Percentiles rank a stretch among this genome's conserved stretches.
phyloP scores from a whole-genome alignment of 2,888 invertebrate genomes.

The Resseliella maxima region DNA sequence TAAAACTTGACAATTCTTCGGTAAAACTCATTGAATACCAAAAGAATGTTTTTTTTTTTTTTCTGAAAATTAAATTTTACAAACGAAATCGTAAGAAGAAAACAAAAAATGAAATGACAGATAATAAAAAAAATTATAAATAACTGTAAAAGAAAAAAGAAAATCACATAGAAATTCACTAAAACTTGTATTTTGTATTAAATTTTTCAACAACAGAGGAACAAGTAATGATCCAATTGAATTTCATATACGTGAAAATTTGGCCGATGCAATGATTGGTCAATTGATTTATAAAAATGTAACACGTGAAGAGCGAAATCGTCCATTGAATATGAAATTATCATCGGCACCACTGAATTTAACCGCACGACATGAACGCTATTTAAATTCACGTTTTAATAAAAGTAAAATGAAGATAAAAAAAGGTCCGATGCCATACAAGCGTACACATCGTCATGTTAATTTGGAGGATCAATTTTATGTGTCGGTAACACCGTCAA shows the following conservation, averaged over 20 bases:
- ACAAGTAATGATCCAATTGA: constrained; percentile 77
- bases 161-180: constrained; percentile 63
- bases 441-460: constrained; percentile 53
- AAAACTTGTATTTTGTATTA: constrained; percentile 51
- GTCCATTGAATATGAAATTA: background rate
- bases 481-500: constrained; percentile 57
- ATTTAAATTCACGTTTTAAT: constrained; percentile 52
- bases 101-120: too few species aligned
- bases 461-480: constrained; percentile 58
- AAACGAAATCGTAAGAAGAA: too few species aligned
- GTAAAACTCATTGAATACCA: too few species aligned
- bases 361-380: constrained; percentile 56
- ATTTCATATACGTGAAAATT: constrained; percentile 82
- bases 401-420: constrained; percentile 59
- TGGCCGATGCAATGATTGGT: constrained; percentile 79
- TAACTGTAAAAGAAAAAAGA: background rate
- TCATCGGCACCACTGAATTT: too few species aligned
- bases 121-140: too few species aligned
- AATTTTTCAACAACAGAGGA: constrained; percentile 69
- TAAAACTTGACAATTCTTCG: too few species aligned
- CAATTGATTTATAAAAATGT: constrained; percentile 73
- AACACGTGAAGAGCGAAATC: constrained; percentile 62
- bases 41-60: too few species aligned
- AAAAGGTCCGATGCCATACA: constrained; percentile 57
- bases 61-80: too few species aligned